A percentile compares a stretch with the other conserved stretches of the same genome.
These are phyloP conservation scores for Babyrousa celebensis DNA, from an alignment of 2,797 vertebrate species.

Conservation along the genomic window DNA sequence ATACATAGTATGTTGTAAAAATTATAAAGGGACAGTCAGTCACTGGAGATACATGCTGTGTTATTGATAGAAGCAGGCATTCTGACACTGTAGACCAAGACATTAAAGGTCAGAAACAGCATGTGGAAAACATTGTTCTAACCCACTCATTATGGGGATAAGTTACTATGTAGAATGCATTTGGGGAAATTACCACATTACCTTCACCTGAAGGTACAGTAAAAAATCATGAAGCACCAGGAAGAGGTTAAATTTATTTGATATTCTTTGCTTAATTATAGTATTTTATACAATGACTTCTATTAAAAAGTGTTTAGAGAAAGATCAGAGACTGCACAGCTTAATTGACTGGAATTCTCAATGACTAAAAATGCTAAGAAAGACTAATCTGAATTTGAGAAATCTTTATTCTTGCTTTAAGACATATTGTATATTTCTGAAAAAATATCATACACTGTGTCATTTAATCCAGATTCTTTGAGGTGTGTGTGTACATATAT, in stretches of 20 bases:
- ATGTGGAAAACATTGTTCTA: background rate
- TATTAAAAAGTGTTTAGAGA: constrained; percentile 20
- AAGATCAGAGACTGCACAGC: background rate
- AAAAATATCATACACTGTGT: background rate
- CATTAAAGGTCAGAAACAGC: background rate
- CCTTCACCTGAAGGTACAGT: background rate
- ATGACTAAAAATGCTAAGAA: background rate
- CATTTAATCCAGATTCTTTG: background rate
- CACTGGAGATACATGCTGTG: background rate
- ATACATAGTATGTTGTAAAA: background rate
- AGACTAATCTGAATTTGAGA: constrained; percentile 27
- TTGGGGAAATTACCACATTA: background rate
- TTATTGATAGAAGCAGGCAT: background rate
- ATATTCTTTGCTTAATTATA: constrained; percentile 32
- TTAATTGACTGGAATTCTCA: constrained; percentile 6
- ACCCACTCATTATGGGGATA: background rate
- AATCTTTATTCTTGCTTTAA: constrained; percentile 3
- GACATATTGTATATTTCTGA: background rate
- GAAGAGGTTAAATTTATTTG: constrained; percentile 20
- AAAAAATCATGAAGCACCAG: constrained; percentile 6
- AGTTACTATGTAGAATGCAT: background rate
- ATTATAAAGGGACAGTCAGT: background rate
- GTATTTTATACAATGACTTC: constrained; percentile 9
- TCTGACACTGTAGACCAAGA: background rate
- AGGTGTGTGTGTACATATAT: too few relatives aligned